Evolutionary conservation across 2,797 vertebrate species (phyloP), one percentile per base, ranked within the genome.

Genomic region (Channa striata): DNA sequence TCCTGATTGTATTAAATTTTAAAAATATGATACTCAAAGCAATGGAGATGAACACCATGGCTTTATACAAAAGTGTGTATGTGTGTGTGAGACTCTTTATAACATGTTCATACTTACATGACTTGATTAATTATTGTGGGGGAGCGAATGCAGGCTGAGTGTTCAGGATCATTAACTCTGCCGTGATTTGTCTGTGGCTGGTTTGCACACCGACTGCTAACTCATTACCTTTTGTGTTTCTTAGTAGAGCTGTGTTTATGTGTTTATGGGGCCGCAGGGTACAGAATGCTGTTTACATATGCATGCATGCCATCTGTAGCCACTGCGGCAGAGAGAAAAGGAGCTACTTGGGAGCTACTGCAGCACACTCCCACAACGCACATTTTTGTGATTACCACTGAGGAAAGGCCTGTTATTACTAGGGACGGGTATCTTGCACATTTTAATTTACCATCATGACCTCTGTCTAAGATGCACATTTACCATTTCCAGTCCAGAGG

Each of bases 101-200:
- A 0, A 59, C 64, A 11, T 60, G 68, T 84, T 81, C 60, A 60
- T 40, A 47, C 71, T 39, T n/a, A 64, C 71, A 67, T 8, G 40
- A 50, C 59, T 72, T 59, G 51, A 79, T 80, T 74, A 78, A 80
- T 80, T 34, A 44, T 34, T 2, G 30, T 1, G 11, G 23, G 25
- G 21, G 34, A 36, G 47, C 59, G 56, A 25, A 50, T 0, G 8
- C 20, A 11, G 67, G 60, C 60, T 25, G 68, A 81, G 54, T 16
- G 59, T 81, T 86, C 73, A 21, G 77, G 82, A 60, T 73, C 86
- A 81, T 89, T 86, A 87, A 59, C 78, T 50, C 80, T 39, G 46
- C 67, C 78, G 78, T 74, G 72, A 75, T 86, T 70, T 65, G 73
- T 74, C 68, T 82, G 62, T 13, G 36, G 49, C 71, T 48, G 65